These are phyloP conservation scores for Entomobrya multifasciata DNA, from an alignment of 2,888 invertebrate species.

Conservation along the genomic window DNA sequence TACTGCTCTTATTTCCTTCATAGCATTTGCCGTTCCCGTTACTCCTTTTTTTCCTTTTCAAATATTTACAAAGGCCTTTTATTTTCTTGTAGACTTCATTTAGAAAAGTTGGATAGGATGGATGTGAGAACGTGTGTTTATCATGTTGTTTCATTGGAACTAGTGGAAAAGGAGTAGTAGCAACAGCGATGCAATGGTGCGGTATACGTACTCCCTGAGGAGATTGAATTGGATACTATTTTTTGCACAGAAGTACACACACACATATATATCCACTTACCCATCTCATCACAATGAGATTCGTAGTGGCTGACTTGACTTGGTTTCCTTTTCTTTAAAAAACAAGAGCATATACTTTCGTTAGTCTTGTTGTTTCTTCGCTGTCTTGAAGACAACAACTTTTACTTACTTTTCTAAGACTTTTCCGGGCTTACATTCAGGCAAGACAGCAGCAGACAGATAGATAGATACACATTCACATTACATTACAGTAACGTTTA, in stretches of 20 bases:
- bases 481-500: no score
- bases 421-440: no score
- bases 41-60: conserved; percentile 42
- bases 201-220: conserved; percentile 50
- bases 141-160: conserved; percentile 16
- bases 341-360: no score
- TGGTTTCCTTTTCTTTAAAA: no score
- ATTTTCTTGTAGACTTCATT: conserved; percentile 63
- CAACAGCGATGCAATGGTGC: conserved; percentile 32
- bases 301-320: no score
- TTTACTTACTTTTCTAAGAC: conserved; percentile 10
- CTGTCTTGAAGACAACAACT: conserved; percentile 20
- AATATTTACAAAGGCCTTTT: conserved; percentile 67
- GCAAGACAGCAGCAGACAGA: not conserved
- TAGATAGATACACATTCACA: not conserved
- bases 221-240: no score
- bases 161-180: no score
- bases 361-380: not conserved
- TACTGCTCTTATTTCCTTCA: conserved; percentile 35
- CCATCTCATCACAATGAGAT: conserved; percentile 65
- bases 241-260: not conserved
- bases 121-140: not conserved
- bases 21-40: not conserved
- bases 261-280: conserved; percentile 42
- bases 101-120: conserved; percentile 11